Evolutionary conservation across 2,113 vertebrate species (phyloP), one percentile per base, ranked within the genome.

Genomic region (Eubucco bourcierii): DNA sequence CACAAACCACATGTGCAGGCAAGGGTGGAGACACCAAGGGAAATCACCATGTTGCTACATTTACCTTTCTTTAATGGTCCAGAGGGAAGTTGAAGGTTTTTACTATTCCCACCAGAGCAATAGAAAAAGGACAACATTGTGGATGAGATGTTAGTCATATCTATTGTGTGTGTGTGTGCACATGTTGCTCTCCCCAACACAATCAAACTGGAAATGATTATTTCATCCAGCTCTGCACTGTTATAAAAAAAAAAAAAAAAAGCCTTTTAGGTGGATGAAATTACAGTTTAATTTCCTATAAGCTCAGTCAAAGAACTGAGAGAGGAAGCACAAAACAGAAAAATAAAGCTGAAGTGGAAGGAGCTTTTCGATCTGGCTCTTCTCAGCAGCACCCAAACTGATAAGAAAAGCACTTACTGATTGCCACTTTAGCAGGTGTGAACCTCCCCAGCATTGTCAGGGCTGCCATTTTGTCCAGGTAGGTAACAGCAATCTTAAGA

Each of bases 61-160:
- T 90, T 34, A 13, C 52, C 12, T 79, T 34, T 2, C 70, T 73
- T 81, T 66, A 82, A 47, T 29, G 15, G 15, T 46, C 50, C 64
- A 33, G 34, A 77, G 41, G 56, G 56, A 82, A 10, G 0, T 3
- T 12, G 28, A 50, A 76, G 3, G 6, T 27, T 76, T 84, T 95
- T 81, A 76, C 60, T 76, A 44, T 64, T 89, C 23, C 28, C 56
- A 41, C 27, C 24, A 50, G 28, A 85, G 23, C 31, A 87, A 34
- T 4, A 74, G 37, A 64, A 77, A 79, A 73, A 87, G 20, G n/a
- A 28, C 15, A n/a, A 56, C 56, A 9, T n/a, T 67, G 24, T 29
- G 34, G 61, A 29, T 82, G 66, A 93, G 34, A 90, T 77, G 87
- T 84, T 67, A 90, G 60, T 81, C 29, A 46, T 65, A 10, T 31